A percentile compares a stretch with the other conserved stretches of the same genome.
Evolutionary conservation across 2,888 invertebrate species (phyloP).

Genomic region (Drosophila pegasa): DNA sequence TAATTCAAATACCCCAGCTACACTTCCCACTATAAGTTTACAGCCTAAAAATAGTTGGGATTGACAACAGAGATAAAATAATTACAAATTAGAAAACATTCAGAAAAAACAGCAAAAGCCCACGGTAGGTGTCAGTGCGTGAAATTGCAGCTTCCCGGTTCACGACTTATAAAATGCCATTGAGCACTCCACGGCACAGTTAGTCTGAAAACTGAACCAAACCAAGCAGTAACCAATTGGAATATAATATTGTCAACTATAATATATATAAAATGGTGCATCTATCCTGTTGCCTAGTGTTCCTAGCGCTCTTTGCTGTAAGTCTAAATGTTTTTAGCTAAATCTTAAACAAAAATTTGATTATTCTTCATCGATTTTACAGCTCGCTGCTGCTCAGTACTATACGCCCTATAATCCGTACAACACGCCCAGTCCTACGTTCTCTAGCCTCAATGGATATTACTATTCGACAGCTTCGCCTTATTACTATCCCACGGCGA

Average conservation of each 20-base stretch:
- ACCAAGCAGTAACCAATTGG: slow-evolving; percentile 19
- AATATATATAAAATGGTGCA: slow-evolving; percentile 33
- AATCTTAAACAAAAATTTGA: rapidly evolving
- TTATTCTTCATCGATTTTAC: too few species aligned
- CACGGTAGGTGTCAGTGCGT: slow-evolving; percentile 58
- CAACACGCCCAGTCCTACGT: slow-evolving; percentile 67
- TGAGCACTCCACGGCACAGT: slow-evolving; percentile 13
- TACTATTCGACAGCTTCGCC: slow-evolving; percentile 57
- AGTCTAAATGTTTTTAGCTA: slow-evolving; percentile 1
- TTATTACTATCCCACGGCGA: slow-evolving; percentile 48
- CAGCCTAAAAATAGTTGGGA: neutral
- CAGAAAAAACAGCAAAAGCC: slow-evolving; percentile 13
- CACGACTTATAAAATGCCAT: slow-evolving; percentile 56
- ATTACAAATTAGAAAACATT: slow-evolving; percentile 2
- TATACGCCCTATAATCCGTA: slow-evolving; percentile 69
- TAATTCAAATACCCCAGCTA: neutral
- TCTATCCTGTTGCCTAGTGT: slow-evolving; percentile 23
- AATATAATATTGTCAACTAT: neutral
- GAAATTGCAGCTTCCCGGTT: slow-evolving; percentile 57
- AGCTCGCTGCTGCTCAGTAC: slow-evolving; percentile 58
- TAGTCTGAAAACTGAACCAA: slow-evolving; percentile 39
- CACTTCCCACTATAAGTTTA: neutral
- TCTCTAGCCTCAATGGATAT: slow-evolving; percentile 66
- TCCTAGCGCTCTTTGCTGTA: slow-evolving; percentile 38
- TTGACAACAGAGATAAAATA: neutral